Percentiles rank a stretch among this genome's conserved stretches.
Conservation (phyloP, 2,797 vertebrate species). For the Podarcis siculus region DNA sequence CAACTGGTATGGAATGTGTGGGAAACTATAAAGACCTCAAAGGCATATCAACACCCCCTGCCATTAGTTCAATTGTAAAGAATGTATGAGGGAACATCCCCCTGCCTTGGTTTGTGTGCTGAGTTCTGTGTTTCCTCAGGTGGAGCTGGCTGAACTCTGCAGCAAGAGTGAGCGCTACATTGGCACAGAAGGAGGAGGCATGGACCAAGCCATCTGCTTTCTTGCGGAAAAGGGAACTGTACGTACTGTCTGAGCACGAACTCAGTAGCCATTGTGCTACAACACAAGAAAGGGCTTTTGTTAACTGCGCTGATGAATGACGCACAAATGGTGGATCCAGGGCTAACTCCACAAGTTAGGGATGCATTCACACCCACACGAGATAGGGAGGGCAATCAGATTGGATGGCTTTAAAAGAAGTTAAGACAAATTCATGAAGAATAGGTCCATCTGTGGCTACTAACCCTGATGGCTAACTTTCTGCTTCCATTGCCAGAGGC, state of each 20-base stretch:
- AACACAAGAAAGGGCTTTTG: slow-evolving; percentile 9
- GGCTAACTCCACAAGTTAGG: neutral
- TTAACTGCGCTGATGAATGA: neutral
- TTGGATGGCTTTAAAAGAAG: too few species aligned
- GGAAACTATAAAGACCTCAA: slow-evolving; percentile 25
- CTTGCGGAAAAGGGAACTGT: slow-evolving; percentile 95
- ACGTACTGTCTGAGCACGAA: slow-evolving; percentile 63
- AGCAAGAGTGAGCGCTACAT: slow-evolving; percentile 92
- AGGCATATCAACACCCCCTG: slow-evolving; percentile 16
- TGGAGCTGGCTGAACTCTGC: slow-evolving; percentile 92
- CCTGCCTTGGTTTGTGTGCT: slow-evolving; percentile 14
- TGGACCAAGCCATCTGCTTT: slow-evolving; percentile 99
- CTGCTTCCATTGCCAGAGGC: too few species aligned
- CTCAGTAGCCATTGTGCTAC: neutral
- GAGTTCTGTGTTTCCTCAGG: slow-evolving; percentile 77
- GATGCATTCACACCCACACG: neutral
- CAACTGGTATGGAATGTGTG: neutral
- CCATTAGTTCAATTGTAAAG: slow-evolving; percentile 15
- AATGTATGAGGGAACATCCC: slow-evolving; percentile 33
- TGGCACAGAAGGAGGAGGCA: slow-evolving; percentile 96
- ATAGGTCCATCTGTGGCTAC: too few species aligned
- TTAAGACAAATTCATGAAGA: too few species aligned
- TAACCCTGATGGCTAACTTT: too few species aligned
- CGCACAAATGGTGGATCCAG: neutral
- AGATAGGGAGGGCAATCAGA: too few species aligned